A percentile compares a stretch with the other conserved stretches of the same genome.
Evolutionary conservation across 2,888 invertebrate species (phyloP).

Genomic region (Apotomis betuletana): DNA sequence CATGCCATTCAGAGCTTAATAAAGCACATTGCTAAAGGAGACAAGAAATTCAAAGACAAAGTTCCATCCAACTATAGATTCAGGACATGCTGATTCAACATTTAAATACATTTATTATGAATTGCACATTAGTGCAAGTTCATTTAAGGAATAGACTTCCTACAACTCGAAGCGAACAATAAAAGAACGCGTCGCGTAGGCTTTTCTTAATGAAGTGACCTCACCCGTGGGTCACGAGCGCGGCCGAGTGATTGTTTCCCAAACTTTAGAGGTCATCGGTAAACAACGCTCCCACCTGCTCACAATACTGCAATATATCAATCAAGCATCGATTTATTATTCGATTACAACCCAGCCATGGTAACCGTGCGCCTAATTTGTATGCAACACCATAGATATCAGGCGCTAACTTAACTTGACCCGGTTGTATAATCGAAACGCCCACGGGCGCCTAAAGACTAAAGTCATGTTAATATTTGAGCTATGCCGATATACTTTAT

Average conservation of each 20-base stretch:
- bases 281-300: constrained; percentile 41
- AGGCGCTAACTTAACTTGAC: no score
- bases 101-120: not conserved
- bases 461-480: constrained; percentile 35
- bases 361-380: no score
- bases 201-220: constrained; percentile 34
- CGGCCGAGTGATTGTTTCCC: constrained; percentile 29
- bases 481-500: constrained; percentile 13
- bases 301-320: constrained; percentile 45
- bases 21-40: no score
- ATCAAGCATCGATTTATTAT: constrained; percentile 41
- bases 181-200: constrained; percentile 18
- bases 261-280: constrained; percentile 33
- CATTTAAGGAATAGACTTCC: not conserved
- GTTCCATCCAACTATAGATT: no score
- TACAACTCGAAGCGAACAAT: constrained; percentile 3
- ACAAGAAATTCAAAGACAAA: no score
- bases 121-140: no score
- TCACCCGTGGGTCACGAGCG: constrained; percentile 35
- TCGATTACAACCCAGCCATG: constrained; percentile 25
- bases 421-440: not conserved
- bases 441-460: constrained; percentile 28
- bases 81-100: not conserved
- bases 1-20: no score
- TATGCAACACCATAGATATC: no score